phyloP scores from a whole-genome alignment of 2,113 vertebrate species.

The Oryzias javanicus region DNA sequence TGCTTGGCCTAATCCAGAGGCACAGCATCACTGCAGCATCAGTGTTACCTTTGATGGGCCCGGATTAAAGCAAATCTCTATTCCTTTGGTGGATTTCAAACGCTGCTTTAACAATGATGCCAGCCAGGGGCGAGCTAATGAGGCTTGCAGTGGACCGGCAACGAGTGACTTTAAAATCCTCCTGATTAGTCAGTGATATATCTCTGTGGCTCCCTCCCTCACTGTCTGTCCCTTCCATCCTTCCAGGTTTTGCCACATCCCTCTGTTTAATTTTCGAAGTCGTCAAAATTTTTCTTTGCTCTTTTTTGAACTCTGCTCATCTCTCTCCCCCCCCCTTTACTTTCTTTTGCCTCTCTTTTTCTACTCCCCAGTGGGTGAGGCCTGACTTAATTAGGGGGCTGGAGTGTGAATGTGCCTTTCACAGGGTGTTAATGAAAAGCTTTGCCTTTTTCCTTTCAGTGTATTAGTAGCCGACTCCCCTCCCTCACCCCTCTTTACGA shows the following conservation, averaged over 20 bases:
- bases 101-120: conserved; percentile 85
- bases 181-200: conserved; percentile 80
- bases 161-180: conserved; percentile 84
- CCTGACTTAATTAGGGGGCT: conserved; percentile 90
- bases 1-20: conserved; percentile 71
- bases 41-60: conserved; percentile 86
- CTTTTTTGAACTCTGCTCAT: conserved; percentile 17
- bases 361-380: conserved; percentile 82
- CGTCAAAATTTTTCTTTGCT: conserved; percentile 17
- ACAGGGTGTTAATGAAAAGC: conserved; percentile 93
- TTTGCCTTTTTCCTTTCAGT: conserved; percentile 84
- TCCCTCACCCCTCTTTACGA: conserved; percentile 63
- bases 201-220: conserved; percentile 25
- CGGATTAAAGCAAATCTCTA: conserved; percentile 91
- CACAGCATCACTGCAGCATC: conserved; percentile 74
- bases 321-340: conserved; percentile 25
- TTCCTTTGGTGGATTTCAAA: conserved; percentile 92
- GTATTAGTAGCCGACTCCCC: conserved; percentile 73
- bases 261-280: conserved; percentile 43
- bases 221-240: conserved; percentile 26
- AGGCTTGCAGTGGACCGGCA: conserved; percentile 80
- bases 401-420: conserved; percentile 88
- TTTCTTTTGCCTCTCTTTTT: conserved; percentile 47
- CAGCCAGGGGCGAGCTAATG: conserved; percentile 88
- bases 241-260: conserved; percentile 30